These are phyloP conservation scores for Molothrus ater DNA, from an alignment of 2,797 vertebrate genomes.

Conservation along the genomic window DNA sequence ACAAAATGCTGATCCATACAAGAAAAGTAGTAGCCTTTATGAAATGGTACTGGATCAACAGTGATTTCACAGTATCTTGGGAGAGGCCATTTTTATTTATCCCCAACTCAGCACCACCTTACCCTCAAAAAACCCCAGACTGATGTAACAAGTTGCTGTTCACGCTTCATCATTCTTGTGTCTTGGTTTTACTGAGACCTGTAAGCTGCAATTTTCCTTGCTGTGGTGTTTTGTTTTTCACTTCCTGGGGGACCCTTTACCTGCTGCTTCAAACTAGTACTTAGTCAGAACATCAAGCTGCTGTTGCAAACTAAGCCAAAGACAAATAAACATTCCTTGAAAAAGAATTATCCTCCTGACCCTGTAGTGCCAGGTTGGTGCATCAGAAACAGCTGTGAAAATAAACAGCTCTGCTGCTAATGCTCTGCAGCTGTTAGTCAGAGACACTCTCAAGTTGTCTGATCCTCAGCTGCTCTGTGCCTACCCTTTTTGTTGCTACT, in stretches of 20 bases:
- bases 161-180: background rate
- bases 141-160: background rate
- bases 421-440: background rate
- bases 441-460: background rate
- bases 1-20: background rate
- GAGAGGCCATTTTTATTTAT: background rate
- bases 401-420: background rate
- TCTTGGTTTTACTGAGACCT: background rate
- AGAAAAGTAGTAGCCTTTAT: background rate
- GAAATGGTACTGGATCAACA: background rate
- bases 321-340: conserved; percentile 21
- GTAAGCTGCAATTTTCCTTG: background rate
- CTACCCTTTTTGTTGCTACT: background rate
- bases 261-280: background rate
- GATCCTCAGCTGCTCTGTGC: background rate
- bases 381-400: conserved; percentile 42
- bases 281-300: background rate
- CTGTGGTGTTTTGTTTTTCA: background rate
- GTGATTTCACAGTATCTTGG: background rate
- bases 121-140: background rate
- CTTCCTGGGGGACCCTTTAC: background rate
- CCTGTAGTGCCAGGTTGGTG: background rate
- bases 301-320: background rate
- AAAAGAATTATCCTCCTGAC: conserved; percentile 3
- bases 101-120: background rate